These are phyloP conservation scores for Eciton burchellii DNA, from an alignment of 1,140 invertebrate species.

Conservation along the genomic window DNA sequence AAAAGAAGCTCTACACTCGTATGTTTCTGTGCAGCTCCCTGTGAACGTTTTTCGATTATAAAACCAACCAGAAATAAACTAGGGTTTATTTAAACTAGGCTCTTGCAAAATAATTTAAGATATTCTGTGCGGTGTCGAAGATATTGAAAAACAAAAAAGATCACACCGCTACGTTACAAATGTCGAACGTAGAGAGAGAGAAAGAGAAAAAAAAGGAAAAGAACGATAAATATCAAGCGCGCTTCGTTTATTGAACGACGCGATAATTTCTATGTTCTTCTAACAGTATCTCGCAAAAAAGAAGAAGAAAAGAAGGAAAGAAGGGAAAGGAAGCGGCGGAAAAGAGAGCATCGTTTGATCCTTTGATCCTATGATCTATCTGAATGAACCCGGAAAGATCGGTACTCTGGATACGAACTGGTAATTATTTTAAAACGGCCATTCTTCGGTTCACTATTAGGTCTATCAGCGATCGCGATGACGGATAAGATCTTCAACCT, in stretches of 20 bases:
- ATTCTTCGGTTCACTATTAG: conserved; percentile 74
- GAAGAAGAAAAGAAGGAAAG: not conserved
- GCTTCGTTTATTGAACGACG: not conserved
- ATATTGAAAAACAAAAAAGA: not conserved
- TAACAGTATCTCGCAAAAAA: not conserved
- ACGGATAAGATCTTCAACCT: conserved; percentile 73
- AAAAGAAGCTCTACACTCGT: not conserved
- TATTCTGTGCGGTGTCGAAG: not conserved
- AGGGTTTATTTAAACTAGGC: too few species aligned
- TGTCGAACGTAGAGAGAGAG: too few species aligned
- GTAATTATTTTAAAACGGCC: conserved; percentile 79
- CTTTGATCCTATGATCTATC: conserved; percentile 55
- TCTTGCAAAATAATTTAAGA: not conserved
- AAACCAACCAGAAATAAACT: not conserved
- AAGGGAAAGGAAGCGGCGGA: not conserved
- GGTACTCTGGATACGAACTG: conserved; percentile 59
- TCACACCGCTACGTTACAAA: too few species aligned
- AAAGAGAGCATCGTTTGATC: conserved; percentile 26
- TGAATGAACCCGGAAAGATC: conserved; percentile 62
- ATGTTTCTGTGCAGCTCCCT: not conserved
- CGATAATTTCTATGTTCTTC: not conserved
- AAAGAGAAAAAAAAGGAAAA: too few species aligned
- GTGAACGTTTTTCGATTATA: not conserved
- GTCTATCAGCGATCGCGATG: conserved; percentile 71
- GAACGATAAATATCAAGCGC: not conserved